Base-by-base conservation (phyloP, 2,888 invertebrate species). In the Portevinia maculata region DNA sequence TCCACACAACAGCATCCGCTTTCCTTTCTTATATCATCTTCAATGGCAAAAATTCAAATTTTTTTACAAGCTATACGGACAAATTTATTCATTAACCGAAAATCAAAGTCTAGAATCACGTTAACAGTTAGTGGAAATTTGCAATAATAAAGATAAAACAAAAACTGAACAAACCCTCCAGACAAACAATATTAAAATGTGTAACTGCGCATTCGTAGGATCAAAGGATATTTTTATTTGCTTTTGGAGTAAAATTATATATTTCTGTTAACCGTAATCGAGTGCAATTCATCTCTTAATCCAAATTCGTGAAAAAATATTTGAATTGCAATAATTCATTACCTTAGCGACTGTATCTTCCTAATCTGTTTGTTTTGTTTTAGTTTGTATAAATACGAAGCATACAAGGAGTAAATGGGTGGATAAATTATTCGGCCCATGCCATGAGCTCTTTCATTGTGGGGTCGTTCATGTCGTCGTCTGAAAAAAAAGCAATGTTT, bases 401-500 rank as follows among this genome's bases (percentile, higher is more conserved):
- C 78, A 78, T 78, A 71, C 30, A 17, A 65, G 48, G 50, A 60
- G 67, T 50, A 62, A 62, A 44, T 39, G 44, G 53, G 59, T 8
- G 21, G 44, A 13, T 67, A 19, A 57, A 76, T 88, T 94, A 95
- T 86, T 94, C 94, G 78, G 95, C 94, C 95, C 95, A 96, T 24
- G 93, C 93, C 88, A 94, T 92, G 76, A 96, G 91, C 90, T 95
- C 94, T 89, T 94, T 94, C 92, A 96, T 93, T 86, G 94, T 95
- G 62, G 94, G 94, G 88, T 96, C 95, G 87, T 95, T 94, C 84
- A 94, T 93, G 86, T 92, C 89, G 86, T 92, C 89, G 85, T 83
- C 59, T 86, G 85, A 24, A 55, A 53, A 41, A 9, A 60, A 87
- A 8, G 90, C 0, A 30, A 11, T 24, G 24, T 24, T 24, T 5